A percentile compares a stretch with the other conserved stretches of the same genome.
Conservation (phyloP, 2,113 vertebrate species). For the Nematolebias whitei region DNA sequence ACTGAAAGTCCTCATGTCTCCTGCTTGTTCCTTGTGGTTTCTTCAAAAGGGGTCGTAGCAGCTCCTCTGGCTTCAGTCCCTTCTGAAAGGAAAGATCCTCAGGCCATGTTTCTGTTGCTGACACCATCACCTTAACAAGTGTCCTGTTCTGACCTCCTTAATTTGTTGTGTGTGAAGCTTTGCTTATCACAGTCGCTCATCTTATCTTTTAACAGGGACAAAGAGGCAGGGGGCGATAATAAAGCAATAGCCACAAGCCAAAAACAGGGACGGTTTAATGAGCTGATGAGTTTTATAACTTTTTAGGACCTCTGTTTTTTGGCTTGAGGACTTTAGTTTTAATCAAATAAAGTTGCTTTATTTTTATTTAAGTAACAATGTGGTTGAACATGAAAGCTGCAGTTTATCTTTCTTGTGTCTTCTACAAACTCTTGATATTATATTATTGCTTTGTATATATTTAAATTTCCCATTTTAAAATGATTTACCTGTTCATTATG, state of each 20-base stretch:
- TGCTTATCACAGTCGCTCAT: constrained; percentile 38
- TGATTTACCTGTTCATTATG: neutral
- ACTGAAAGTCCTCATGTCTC: constrained; percentile 46
- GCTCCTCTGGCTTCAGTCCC: constrained; percentile 33
- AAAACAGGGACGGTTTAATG: constrained; percentile 37
- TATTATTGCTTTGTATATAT: neutral
- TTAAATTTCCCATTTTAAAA: neutral
- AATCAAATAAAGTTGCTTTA: constrained; percentile 19
- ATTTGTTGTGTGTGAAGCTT: constrained; percentile 32
- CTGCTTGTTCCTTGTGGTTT: constrained; percentile 39
- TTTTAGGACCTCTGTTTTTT: constrained; percentile 17
- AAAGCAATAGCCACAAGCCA: constrained; percentile 52
- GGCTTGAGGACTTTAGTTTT: constrained; percentile 1
- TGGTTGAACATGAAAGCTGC: constrained; percentile 7
- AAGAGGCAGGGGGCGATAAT: constrained; percentile 28
- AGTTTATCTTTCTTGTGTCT: accelerated
- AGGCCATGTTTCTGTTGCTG: constrained; percentile 47
- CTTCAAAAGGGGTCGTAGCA: constrained; percentile 56
- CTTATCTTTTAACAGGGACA: constrained; percentile 44
- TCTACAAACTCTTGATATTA: neutral
- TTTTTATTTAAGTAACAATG: constrained; percentile 17
- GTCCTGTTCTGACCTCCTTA: constrained; percentile 71
- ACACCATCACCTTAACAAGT: constrained; percentile 62
- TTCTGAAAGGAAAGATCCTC: constrained; percentile 47
- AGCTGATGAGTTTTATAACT: constrained; percentile 25